Evolutionary conservation across 2,113 vertebrate species (phyloP), one percentile per base, ranked within the genome.

Genomic region (Sinocyclocheilus grahami): DNA sequence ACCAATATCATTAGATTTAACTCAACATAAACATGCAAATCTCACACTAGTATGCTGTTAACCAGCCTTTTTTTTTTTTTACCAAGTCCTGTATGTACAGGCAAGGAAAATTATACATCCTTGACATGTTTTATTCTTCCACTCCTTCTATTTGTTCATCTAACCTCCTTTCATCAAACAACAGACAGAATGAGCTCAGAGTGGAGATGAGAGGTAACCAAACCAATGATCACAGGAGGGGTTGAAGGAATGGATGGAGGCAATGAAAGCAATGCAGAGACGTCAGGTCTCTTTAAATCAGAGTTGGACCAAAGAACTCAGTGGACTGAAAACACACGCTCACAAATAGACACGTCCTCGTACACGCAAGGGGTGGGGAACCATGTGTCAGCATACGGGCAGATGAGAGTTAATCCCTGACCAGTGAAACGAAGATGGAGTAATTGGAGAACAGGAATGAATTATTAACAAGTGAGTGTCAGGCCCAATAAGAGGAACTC

Each of bases 381-480:
- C 37, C 33, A 55, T 48, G 78, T 30, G 63, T 86, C 80, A 83
- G 80, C 72, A 60, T 67, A 81, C 14, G 5, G 14, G 30, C 39
- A 51, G 71, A 83, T 83, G 71, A 79, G 63, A 79, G 33, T 33
- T 72, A 33, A 83, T 72, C 65, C 48, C 10, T 51, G 65, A 13
- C 10, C 67, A 30, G 12, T 82, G 79, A 55, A 86, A 86, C 77
- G 58, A 82, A 82, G 78, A 74, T 76, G 55, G 78, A 79, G 65
- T 78, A 84, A 84, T 72, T 71, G 63, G 63, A 24, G 24, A 79
- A 78, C 46, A 72, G 65, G 72, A 69, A 79, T 86, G 24, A 78
- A 86, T 86, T 33, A 82, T 60, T 88, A 79, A 85, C 24, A 65
- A 79, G 42, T 24, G 37, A 80, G 82, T 86, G 76, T 48, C 86